These are phyloP conservation scores for Drepanosiphum platanoidis DNA, from an alignment of 2,888 invertebrate species.

Conservation along the genomic window DNA sequence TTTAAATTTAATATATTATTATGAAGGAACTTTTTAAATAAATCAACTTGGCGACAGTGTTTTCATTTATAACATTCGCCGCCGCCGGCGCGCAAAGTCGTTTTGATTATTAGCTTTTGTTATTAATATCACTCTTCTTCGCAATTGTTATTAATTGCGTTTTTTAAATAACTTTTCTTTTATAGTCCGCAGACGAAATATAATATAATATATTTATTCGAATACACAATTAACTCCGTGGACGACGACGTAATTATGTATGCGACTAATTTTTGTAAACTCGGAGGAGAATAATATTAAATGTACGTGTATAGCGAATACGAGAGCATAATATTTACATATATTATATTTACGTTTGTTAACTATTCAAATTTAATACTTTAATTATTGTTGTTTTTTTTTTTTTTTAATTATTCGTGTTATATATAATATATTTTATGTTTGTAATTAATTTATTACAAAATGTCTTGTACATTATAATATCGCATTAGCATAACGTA, in stretches of 20 bases:
- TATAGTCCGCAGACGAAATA: no score
- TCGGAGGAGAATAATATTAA: no score
- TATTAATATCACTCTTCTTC: conserved; percentile 43
- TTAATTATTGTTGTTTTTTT: background rate
- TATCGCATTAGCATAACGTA: no score
- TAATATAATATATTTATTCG: background rate
- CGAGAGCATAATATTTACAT: background rate
- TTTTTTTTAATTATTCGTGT: no score
- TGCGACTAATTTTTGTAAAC: background rate
- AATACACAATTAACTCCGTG: background rate
- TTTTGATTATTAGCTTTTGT: conserved; percentile 47
- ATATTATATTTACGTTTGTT: background rate
- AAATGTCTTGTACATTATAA: no score
- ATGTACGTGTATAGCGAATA: background rate
- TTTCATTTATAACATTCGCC: conserved; percentile 39
- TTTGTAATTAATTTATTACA: no score
- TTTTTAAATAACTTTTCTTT: conserved; percentile 6
- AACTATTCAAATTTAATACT: background rate
- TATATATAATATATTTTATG: no score
- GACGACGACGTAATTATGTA: no score
- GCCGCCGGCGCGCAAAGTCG: no score
- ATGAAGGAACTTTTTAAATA: conserved; percentile 41
- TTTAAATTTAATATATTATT: conserved; percentile 28
- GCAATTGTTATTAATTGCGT: conserved; percentile 42
- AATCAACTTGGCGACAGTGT: conserved; percentile 25